Evolutionary conservation across 2,888 invertebrate genomes (phyloP), one percentile per base, ranked within the genome.

Genomic region (Campoplex capitator): DNA sequence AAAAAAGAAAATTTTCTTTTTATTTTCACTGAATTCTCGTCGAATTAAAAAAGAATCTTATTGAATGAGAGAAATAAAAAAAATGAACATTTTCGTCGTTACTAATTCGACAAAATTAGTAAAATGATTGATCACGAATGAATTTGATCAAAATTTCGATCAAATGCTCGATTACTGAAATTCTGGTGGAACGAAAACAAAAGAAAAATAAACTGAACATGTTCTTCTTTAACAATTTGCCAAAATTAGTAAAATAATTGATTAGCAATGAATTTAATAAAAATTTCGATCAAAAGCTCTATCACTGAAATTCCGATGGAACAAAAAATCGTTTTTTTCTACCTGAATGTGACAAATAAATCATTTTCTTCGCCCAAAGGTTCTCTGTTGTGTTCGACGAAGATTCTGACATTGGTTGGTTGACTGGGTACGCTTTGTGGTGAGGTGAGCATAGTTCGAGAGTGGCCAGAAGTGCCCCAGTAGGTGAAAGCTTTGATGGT

Each of bases 381-480:
- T 80, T 95, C 93, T 65, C 95, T 93, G 0, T 94, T 92, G 28
- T 95, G 96, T 18, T 96, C 96, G 62, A 98, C 96, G 92, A 97
- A 99, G 8, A 97, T 96, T 67, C 98, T 95, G 0, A 97, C 96
- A 79, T 96, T 96, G 0, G 95, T 95, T 0, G 98, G 98, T 38
- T 96, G 96, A 1, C 97, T 96, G 0, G 98, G 98, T 35, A 96
- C 96, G 13, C 98, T 97, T 87, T 97, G 96, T 0, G 98, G 98
- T 0, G 98, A 97, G 91, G 96, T 96, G 0, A 97, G 92, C n/a
- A 95, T 95, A 0, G 96, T 95, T 0, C 96, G 95, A 0, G 96
- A 96, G 28, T 96, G 95, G 2, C 96, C 95, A 0, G 98, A 97
- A 3, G 97, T 96, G 23, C 97, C 97, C 98, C 98, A 98, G 91